Base-by-base conservation (phyloP, 2,888 invertebrate species). In the Andrena praecox region DNA sequence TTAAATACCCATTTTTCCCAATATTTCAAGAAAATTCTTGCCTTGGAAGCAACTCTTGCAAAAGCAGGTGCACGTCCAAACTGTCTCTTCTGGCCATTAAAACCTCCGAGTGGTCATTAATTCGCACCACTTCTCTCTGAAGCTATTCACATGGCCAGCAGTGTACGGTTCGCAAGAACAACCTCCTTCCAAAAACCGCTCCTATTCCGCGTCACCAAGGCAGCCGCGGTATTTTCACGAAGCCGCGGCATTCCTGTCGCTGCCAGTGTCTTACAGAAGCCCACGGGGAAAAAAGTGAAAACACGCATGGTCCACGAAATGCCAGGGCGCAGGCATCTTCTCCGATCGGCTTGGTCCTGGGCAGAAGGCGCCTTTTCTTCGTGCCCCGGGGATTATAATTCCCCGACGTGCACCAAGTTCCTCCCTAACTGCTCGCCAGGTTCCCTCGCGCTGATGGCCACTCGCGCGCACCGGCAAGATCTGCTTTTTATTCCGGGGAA, bases 401-500 rank as follows among this genome's bases (percentile, higher is more conserved):
- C 73, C 77, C 54, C 70, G 74, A 72, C 81, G 82, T 76, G 80
- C 85, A 77, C 76, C 52, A 64, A 85, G 86, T 73, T 56, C 74
- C 80, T 82, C 66, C 76, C 68, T 81, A 81, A 84, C 85, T 75
- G 78, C 70, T 70, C 62, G 24, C 72, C 71, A 48, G 63, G 66
- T 59, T 60, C 70, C 78, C 78, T 74, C 79, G 75, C 75, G 79
- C 74, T 63, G 63, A 67, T 66, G 59, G 73, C 50, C 77, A 48
- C 73, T 52, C 60, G 29, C 16, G 20, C 48, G 42, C 59, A 54
- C 66, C 69, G 80, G 77, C 85, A 73, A 60, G 84, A 84, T 87
- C 89, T 80, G 89, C 83, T 89, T 89, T 89, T 88, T 89, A 87
- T 85, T 82, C 80, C 79, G 66, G 85, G 42, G 86, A 86, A 85